Percentiles rank a stretch among this genome's conserved stretches.
Conservation (phyloP, 1,140 invertebrate species). For the Metaphire vulgaris region DNA sequence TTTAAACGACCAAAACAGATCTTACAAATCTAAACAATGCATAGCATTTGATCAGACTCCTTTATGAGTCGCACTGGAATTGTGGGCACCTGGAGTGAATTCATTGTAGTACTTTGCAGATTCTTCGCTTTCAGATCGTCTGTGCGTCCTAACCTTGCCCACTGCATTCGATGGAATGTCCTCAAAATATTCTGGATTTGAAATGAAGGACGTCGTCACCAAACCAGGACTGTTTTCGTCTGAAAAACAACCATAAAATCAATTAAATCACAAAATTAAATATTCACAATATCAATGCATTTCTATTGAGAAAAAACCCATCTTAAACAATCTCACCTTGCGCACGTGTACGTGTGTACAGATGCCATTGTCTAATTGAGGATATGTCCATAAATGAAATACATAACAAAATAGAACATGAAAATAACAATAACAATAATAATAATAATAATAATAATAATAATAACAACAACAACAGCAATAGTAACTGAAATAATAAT, state of each 20-base stretch:
- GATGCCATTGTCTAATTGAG: too few species aligned
- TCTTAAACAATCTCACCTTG: background rate
- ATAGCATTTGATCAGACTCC: too few species aligned
- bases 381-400: too few species aligned
- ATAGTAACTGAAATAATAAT: too few species aligned
- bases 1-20: too few species aligned
- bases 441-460: background rate
- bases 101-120: background rate
- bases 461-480: background rate
- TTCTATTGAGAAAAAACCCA: background rate
- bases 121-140: background rate
- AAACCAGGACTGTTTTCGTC: background rate
- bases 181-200: background rate
- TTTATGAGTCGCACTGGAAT: background rate
- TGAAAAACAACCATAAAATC: too few species aligned
- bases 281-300: background rate
- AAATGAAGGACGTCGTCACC: background rate
- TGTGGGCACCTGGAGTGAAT: background rate
- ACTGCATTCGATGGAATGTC: background rate
- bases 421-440: background rate
- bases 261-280: background rate
- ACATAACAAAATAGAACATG: background rate
- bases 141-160: background rate
- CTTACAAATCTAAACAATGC: too few species aligned
- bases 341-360: too few species aligned